phyloP scores from a whole-genome alignment of 2,113 vertebrate species.

The Colistium nudipinnis region DNA sequence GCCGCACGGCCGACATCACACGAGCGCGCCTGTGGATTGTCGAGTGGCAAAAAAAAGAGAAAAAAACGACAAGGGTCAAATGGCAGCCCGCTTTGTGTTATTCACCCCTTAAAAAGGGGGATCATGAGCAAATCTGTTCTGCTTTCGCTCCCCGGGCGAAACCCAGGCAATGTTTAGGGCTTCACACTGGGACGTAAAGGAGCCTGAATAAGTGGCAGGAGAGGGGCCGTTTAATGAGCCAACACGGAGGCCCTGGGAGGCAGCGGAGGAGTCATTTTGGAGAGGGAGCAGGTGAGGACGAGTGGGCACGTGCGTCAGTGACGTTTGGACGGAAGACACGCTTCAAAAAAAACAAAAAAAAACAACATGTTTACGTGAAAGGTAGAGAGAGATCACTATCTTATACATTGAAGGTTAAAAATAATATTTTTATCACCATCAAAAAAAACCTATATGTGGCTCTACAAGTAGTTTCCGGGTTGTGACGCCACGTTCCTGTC shows the following conservation, averaged over 20 bases:
- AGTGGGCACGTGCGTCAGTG: constrained; percentile 48
- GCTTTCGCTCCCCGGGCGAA: constrained; percentile 20
- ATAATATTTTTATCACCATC: too few species aligned
- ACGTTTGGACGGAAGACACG: constrained; percentile 46
- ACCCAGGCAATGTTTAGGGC: constrained; percentile 34
- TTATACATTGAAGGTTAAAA: too few species aligned
- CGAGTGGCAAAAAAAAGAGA: constrained; percentile 32
- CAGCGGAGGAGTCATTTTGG: constrained; percentile 55
- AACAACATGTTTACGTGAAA: too few species aligned
- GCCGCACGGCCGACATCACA: constrained; percentile 17
- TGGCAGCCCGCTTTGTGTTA: constrained; percentile 47
- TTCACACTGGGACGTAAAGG: constrained; percentile 48
- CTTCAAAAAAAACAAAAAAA: too few species aligned
- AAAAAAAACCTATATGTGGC: too few species aligned
- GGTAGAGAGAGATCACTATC: too few species aligned
- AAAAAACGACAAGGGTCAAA: constrained; percentile 62
- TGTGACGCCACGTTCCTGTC: too few species aligned
- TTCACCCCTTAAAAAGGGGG: constrained; percentile 40
- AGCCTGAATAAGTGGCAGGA: constrained; percentile 57
- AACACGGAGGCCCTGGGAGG: constrained; percentile 52
- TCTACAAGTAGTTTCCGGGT: too few species aligned
- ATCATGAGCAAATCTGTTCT: constrained; percentile 31
- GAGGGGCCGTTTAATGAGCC: constrained; percentile 53
- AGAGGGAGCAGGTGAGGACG: constrained; percentile 69
- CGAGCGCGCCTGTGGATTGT: constrained; percentile 34